Base-by-base conservation (phyloP, 64 coral and sea anemone species). In the Montipora capricornis region DNA sequence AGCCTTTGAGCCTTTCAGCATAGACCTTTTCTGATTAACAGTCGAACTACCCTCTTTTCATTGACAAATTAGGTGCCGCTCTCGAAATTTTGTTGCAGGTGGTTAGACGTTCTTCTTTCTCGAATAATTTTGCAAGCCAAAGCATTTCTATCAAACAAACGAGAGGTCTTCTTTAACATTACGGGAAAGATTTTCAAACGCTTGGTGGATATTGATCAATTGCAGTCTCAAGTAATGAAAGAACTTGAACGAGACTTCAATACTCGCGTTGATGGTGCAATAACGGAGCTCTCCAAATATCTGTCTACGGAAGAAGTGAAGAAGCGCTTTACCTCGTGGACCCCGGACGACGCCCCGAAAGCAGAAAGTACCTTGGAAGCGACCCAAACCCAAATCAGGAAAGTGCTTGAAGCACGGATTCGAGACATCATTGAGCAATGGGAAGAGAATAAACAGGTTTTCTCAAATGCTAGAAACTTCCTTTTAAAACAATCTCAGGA, bases 371-470 rank as follows among this genome's bases (percentile, higher is more conserved):
- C 58, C 24, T 85, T 26, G 82, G 58, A 44, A n/a, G 6, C 10
- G 4, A 85, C 57, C 44, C 17, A 19, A 22, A 14, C 15, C 46
- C 19, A 62, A 7, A 49, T 85, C 17, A 6, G 1, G 6, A 69
- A 66, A n/a, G 26, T 16, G 13, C 24, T 85, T 15, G 4, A 1
- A 85, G 64, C 6, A 17, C n/a, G 59, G 47, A 4, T 85, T 57
- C 14, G 9, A 69, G 14, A 44, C 0, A 46, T 68, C 82, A 85
- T 85, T 24, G 46, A 37, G 17, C 59, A 68, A 8, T 85, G 82
- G 82, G 82, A 85, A 85, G 82, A 85, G 64, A 45, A 68, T 68
- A 19, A 85, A 1, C 12, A 85, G n/a, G 82, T 85, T 15, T 85
- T 85, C 55, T 7, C 14, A 44, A 68, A 24, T 12, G 57, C 59